Evolutionary conservation across 2,113 vertebrate genomes (phyloP).

Genomic region (Paracanthobrama guichenoti): DNA sequence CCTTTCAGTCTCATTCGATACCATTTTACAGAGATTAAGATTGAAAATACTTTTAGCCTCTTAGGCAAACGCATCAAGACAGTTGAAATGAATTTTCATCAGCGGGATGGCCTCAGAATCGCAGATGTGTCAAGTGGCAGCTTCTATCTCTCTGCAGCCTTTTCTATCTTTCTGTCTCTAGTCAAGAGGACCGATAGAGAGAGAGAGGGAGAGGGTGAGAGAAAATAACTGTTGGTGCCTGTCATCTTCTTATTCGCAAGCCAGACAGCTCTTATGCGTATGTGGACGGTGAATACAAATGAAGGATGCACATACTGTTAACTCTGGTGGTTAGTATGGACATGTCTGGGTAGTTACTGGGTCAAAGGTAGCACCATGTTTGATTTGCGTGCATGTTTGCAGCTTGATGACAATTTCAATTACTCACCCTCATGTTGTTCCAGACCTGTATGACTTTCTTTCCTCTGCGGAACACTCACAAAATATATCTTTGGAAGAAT

Average conservation of each 20-base stretch:
- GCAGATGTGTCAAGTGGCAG: slow-evolving; percentile 21
- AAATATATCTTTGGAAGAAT: no score
- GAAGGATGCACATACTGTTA: neutral
- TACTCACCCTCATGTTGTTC: no score
- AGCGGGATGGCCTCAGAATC: slow-evolving; percentile 6
- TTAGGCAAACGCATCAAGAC: slow-evolving; percentile 29
- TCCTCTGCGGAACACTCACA: no score
- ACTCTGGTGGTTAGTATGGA: slow-evolving; percentile 2
- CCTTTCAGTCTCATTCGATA: neutral
- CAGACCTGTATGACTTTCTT: no score
- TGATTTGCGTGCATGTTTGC: neutral
- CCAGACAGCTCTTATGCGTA: neutral
- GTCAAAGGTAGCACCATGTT: neutral
- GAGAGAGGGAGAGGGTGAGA: neutral
- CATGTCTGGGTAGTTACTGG: neutral
- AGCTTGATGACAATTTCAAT: no score
- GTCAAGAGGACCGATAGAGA: neutral
- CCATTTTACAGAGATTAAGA: slow-evolving; percentile 36
- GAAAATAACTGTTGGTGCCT: slow-evolving; percentile 9
- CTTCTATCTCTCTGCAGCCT: slow-evolving; percentile 3
- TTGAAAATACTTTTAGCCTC: neutral
- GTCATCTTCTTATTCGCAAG: slow-evolving; percentile 22
- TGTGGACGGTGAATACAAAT: slow-evolving; percentile 33
- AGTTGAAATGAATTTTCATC: slow-evolving; percentile 1
- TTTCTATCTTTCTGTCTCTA: slow-evolving; percentile 32